Conservation (phyloP, 2,888 invertebrate species). For the Podabrus alpinus region DNA sequence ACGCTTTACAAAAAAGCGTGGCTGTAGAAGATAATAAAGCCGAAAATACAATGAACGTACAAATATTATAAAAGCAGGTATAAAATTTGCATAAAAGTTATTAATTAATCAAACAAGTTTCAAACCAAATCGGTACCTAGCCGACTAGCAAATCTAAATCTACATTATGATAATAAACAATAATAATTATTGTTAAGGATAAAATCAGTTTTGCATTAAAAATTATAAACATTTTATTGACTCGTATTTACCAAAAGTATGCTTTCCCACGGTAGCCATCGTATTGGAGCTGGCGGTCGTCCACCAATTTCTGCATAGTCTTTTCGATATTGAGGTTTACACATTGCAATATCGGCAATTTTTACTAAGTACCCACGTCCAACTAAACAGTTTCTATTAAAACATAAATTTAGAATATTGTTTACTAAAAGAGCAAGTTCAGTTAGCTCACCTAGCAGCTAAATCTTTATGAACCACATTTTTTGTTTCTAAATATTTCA, state of each 20-base stretch:
- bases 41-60: too few relatives aligned
- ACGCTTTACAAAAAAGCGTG: too few relatives aligned
- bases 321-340: conserved; percentile 65
- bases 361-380: conserved; percentile 65
- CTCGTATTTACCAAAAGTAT: conserved; percentile 60
- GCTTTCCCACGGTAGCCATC: conserved; percentile 71
- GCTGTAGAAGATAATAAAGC: too few relatives aligned
- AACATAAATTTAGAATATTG: not conserved
- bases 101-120: too few relatives aligned
- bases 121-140: too few relatives aligned
- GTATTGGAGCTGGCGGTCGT: conserved; percentile 64
- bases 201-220: not conserved
- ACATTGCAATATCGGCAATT: conserved; percentile 67
- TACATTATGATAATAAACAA: too few relatives aligned
- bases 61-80: too few relatives aligned
- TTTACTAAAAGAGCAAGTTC: not conserved
- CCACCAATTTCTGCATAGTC: conserved; percentile 68
- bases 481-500: conserved; percentile 78
- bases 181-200: too few relatives aligned
- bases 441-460: conserved; percentile 63
- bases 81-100: too few relatives aligned
- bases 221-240: not conserved
- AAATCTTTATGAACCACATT: conserved; percentile 80
- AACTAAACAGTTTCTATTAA: conserved; percentile 63
- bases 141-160: too few relatives aligned